phyloP scores from a whole-genome alignment of 1,140 invertebrate genomes.

The honey bee (Apis mellifera) region DNA sequence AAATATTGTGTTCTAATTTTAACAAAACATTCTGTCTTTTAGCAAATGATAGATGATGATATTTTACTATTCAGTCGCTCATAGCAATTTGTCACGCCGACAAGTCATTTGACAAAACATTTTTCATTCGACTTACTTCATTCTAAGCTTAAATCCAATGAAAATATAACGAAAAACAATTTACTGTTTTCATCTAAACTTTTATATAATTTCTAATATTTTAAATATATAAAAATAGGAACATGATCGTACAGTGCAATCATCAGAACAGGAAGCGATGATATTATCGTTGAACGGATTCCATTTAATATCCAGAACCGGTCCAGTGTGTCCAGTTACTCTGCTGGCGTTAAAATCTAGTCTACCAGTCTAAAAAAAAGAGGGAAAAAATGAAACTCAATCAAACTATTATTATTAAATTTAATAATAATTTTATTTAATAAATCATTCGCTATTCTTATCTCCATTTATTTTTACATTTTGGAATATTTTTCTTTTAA shows the following conservation, averaged over 20 bases:
- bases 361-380: slow-evolving; percentile 85
- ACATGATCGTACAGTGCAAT: slow-evolving; percentile 88
- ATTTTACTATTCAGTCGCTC: not conserved
- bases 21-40: not conserved
- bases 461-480: not conserved
- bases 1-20: not conserved
- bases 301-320: slow-evolving; percentile 93
- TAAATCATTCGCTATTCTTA: not conserved
- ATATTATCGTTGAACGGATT: slow-evolving; percentile 97
- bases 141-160: not conserved
- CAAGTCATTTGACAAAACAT: not conserved
- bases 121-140: not conserved
- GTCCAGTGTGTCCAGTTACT: slow-evolving; percentile 91
- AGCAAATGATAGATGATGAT: not conserved
- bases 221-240: not conserved
- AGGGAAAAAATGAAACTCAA: not conserved
- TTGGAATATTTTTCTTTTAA: not conserved
- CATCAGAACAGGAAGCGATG: slow-evolving; percentile 97
- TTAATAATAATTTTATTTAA: not conserved
- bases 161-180: not conserved
- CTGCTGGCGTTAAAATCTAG: slow-evolving; percentile 89
- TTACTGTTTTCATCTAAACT: not conserved
- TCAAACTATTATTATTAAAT: not conserved
- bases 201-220: not conserved
- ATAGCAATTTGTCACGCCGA: not conserved